Evolutionary conservation across 2,113 vertebrate species (phyloP).

Genomic region (Colossoma macropomum): DNA sequence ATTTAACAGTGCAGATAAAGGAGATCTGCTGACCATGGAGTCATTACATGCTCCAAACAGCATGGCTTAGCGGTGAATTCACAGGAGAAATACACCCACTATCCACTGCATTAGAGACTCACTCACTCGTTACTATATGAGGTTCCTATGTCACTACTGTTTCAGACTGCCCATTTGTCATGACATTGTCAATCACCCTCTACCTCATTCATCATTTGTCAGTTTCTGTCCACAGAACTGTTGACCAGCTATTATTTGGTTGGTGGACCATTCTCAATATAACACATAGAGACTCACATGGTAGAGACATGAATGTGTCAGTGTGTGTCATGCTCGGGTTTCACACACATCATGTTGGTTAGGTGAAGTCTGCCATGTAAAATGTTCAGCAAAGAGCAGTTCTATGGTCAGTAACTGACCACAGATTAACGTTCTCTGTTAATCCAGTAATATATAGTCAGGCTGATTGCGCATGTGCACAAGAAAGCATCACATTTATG

Average conservation of each 20-base stretch:
- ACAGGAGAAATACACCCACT: neutral
- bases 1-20: conserved; percentile 25
- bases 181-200: neutral
- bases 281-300: neutral
- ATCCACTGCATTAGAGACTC: neutral
- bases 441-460: no score
- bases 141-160: neutral
- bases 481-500: no score
- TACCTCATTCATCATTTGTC: neutral
- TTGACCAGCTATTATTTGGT: neutral
- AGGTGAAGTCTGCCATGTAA: neutral
- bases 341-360: neutral
- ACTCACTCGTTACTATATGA: neutral
- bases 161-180: neutral
- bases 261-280: neutral
- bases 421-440: no score
- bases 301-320: neutral
- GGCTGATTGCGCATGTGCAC: no score
- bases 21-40: conserved; percentile 9
- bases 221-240: neutral
- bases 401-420: no score
- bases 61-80: neutral
- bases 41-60: neutral
- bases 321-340: neutral
- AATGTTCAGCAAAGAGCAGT: no score